A percentile compares a stretch with the other conserved stretches of the same genome.
These are phyloP conservation scores for Ruditapes philippinarum DNA, from an alignment of 1,140 invertebrate species.

Conservation along the genomic window DNA sequence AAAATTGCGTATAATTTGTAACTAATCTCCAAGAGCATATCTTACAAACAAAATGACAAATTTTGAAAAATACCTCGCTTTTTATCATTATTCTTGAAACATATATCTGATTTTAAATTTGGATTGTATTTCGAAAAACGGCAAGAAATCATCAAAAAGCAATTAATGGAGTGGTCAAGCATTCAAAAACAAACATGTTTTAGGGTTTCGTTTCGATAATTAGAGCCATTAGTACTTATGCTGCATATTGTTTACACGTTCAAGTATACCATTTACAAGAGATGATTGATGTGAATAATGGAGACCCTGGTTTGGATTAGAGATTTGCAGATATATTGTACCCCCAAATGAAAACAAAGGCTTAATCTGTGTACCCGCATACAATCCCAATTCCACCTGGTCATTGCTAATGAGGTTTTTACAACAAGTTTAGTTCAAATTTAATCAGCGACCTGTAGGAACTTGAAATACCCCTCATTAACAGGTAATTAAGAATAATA, in stretches of 20 bases:
- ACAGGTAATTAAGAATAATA: neutral
- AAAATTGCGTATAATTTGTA: too few relatives aligned
- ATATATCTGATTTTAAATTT: slow-evolving; percentile 56
- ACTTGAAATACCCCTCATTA: neutral
- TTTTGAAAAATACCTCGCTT: slow-evolving; percentile 8
- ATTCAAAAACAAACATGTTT: slow-evolving; percentile 1
- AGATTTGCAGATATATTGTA: neutral
- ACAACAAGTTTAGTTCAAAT: neutral
- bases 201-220: slow-evolving; percentile 47
- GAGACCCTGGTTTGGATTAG: neutral
- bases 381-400: neutral
- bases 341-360: neutral
- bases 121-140: slow-evolving; percentile 51
- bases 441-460: neutral
- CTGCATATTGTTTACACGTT: slow-evolving; percentile 33
- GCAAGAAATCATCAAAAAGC: slow-evolving; percentile 52
- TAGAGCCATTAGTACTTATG: slow-evolving; percentile 16
- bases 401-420: slow-evolving; percentile 31
- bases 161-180: slow-evolving; percentile 61
- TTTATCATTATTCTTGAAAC: neutral
- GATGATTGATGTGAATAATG: slow-evolving; percentile 26
- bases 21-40: too few relatives aligned
- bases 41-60: neutral
- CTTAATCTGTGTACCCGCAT: neutral
- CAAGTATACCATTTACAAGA: neutral